A percentile compares a stretch with the other conserved stretches of the same genome.
Evolutionary conservation across 2,113 vertebrate species (phyloP).

Genomic region (Aix galericulata): DNA sequence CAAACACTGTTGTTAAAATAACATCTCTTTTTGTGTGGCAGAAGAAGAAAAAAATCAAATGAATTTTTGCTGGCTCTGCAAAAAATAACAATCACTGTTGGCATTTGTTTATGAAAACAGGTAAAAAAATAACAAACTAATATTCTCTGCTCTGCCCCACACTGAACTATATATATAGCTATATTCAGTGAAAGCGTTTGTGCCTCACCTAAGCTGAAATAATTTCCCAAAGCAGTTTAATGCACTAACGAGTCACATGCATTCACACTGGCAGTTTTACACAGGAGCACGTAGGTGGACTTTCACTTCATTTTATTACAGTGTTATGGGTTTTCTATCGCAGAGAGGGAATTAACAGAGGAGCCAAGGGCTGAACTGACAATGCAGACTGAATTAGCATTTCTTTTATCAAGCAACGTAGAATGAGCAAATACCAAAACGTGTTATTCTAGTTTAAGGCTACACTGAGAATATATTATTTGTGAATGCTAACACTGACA

Average conservation of each 20-base stretch:
- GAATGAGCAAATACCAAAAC: neutral
- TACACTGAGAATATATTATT: neutral
- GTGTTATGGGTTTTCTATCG: neutral
- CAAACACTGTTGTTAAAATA: constrained; percentile 23
- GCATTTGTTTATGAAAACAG: constrained; percentile 44
- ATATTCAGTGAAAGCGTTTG: neutral
- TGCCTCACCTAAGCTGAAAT: neutral
- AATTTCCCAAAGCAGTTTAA: neutral
- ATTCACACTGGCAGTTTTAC: neutral
- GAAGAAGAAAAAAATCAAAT: constrained; percentile 3
- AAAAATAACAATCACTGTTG: neutral
- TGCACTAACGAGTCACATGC: neutral
- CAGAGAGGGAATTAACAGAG: neutral
- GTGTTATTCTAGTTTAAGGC: neutral
- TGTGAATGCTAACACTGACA: neutral
- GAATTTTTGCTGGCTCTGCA: constrained; percentile 45
- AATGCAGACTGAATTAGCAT: neutral
- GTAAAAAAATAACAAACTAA: constrained; percentile 25
- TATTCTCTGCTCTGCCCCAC: accelerated
- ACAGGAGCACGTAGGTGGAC: neutral
- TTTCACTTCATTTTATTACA: neutral
- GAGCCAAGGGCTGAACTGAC: neutral
- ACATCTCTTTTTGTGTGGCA: neutral
- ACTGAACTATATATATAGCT: neutral
- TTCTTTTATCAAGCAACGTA: neutral